Evolutionary conservation across 1,140 invertebrate genomes (phyloP), one percentile per base, ranked within the genome.

Genomic region (Drosophila setifemur): DNA sequence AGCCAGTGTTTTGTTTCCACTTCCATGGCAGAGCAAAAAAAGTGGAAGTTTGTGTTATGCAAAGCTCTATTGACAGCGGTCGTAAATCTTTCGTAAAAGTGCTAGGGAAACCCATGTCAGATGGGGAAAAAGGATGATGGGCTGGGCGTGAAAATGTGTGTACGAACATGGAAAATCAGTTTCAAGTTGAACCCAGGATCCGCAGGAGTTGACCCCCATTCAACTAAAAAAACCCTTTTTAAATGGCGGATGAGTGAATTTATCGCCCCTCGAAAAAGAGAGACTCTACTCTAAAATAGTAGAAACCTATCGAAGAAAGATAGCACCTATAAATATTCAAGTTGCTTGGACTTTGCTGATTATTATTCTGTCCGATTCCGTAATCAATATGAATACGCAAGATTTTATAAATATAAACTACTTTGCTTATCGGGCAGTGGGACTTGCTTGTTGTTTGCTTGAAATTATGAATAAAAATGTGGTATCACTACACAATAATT

Each of bases 51-150:
- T 60, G 45, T 85, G 79, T 78, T 72, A 85, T 86, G 81, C 71
- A 79, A 85, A 85, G 79, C 81, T 86, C 81, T 85, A 86, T 85
- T 85, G 79, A 86, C 79, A 85, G 81, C 75, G 81, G 75, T 86
- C 79, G 79, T 85, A 85, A 85, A 85, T 85, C 81, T 85, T 85
- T 68, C n/a, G 79, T 63, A 58, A 71, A 52, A 73, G 69, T 70
- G 78, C 54, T 35, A 14, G 16, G 48, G n/a, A n/a, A 86, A 85
- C 79, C 81, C 79, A 74, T 79, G 75, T 85, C 79, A 85, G 49
- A n/a, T n/a, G n/a, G n/a, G 25, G 48, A 28, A 19, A 47, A 53
- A 44, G 23, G 40, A 14, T 19, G 25, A 18, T 14, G 9, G n/a
- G 9, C 26, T 54, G 53, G 74, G 68, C 77, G 67, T 63, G 55